Conservation (phyloP, 1,140 invertebrate genomes). For the Aphaenogaster rudis region DNA sequence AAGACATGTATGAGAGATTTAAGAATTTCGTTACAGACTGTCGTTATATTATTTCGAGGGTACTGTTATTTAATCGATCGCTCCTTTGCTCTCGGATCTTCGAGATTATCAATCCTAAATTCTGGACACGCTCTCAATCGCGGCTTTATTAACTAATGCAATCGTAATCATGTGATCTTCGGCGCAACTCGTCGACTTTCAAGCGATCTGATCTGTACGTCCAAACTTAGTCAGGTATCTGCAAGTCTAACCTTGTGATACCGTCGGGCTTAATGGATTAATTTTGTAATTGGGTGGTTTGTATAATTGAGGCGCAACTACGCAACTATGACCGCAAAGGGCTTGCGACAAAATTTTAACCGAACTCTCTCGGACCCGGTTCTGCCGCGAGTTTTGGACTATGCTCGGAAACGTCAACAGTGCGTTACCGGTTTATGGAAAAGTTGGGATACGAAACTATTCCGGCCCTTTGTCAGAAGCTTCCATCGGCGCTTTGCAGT, state of each 20-base stretch:
- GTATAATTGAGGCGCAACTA: slow-evolving; percentile 69
- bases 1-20: background rate
- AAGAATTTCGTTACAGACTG: background rate
- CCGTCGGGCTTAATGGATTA: slow-evolving; percentile 77
- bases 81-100: background rate
- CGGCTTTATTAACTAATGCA: slow-evolving; percentile 51
- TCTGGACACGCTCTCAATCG: background rate
- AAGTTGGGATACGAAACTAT: slow-evolving; percentile 57
- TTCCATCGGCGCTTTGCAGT: slow-evolving; percentile 23
- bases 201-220: slow-evolving; percentile 14
- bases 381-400: slow-evolving; percentile 37
- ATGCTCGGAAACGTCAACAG: slow-evolving; percentile 63
- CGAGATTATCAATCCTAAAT: background rate
- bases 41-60: slow-evolving; percentile 9
- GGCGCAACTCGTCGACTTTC: slow-evolving; percentile 5
- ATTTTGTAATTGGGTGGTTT: slow-evolving; percentile 79
- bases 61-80: slow-evolving; percentile 24
- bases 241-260: slow-evolving; percentile 36
- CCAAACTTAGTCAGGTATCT: slow-evolving; percentile 1
- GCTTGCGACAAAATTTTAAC: slow-evolving; percentile 41
- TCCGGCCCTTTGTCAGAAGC: slow-evolving; percentile 44
- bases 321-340: background rate
- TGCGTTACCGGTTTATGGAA: slow-evolving; percentile 39
- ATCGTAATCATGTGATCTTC: slow-evolving; percentile 42
- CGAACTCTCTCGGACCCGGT: background rate